phyloP scores from a whole-genome alignment of 2,113 vertebrate genomes.

The Mastomys coucha region DNA sequence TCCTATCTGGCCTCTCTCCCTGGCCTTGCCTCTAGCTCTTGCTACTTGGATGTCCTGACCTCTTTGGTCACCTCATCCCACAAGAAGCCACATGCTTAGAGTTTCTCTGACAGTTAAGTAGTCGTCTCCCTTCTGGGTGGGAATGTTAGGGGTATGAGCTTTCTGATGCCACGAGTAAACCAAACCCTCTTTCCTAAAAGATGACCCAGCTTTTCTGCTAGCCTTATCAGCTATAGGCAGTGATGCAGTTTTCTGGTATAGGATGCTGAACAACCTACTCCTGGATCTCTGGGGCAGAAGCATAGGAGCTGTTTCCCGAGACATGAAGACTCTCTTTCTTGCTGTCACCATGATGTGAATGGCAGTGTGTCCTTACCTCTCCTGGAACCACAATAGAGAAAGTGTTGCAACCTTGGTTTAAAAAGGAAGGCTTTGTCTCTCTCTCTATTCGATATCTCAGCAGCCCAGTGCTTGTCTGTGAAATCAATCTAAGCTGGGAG shows the following conservation, averaged over 20 bases:
- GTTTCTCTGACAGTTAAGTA: background rate
- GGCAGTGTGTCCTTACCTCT: conserved; percentile 56
- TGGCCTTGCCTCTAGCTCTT: background rate
- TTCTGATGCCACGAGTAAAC: background rate
- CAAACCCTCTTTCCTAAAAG: background rate
- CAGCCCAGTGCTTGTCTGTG: conserved; percentile 69
- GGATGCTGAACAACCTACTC: background rate
- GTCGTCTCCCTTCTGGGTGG: background rate
- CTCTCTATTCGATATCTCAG: conserved; percentile 67
- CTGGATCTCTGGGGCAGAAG: background rate
- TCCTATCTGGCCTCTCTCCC: background rate
- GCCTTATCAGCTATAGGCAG: background rate
- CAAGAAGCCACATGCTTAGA: background rate
- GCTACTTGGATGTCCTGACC: background rate
- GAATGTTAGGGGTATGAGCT: background rate
- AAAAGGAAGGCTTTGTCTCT: conserved; percentile 72
- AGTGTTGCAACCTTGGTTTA: conserved; percentile 57
- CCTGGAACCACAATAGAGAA: background rate
- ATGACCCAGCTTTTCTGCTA: background rate
- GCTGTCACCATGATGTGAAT: background rate
- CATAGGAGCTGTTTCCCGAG: background rate
- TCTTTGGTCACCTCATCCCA: background rate
- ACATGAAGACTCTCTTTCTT: background rate
- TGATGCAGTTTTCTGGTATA: background rate
- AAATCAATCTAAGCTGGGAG: conserved; percentile 70